Percentiles rank a stretch among this genome's conserved stretches.
These are phyloP conservation scores for Anser brachyrhynchus DNA, from an alignment of 2,113 vertebrate species.

Conservation along the genomic window DNA sequence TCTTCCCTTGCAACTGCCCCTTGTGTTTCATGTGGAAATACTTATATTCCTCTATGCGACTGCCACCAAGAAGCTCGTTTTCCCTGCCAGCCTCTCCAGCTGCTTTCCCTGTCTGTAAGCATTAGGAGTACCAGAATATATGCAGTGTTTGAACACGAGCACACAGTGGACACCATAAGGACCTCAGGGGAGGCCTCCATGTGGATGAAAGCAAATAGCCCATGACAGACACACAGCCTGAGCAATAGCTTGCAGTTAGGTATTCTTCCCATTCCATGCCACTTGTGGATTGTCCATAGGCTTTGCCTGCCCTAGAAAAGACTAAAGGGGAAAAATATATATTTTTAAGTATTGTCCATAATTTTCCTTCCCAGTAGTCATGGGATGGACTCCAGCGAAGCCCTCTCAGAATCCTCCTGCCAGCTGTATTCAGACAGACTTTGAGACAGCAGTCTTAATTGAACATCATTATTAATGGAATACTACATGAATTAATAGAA, in stretches of 20 bases:
- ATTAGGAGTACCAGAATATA: background rate
- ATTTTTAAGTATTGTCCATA: background rate
- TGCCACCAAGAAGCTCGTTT: background rate
- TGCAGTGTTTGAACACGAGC: background rate
- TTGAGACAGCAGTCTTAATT: conserved; percentile 28
- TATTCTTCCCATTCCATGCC: background rate
- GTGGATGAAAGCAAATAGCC: background rate
- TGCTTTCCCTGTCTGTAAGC: conserved; percentile 29
- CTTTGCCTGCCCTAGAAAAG: background rate
- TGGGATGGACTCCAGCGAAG: background rate
- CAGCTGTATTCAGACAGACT: conserved; percentile 8
- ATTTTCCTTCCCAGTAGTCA: background rate
- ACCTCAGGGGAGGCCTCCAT: background rate
- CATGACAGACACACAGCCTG: background rate
- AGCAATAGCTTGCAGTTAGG: background rate
- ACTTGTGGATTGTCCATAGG: background rate
- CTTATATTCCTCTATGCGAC: background rate
- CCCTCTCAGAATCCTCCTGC: background rate
- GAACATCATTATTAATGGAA: conserved; percentile 48
- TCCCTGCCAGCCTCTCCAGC: conserved; percentile 23
- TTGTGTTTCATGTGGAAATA: background rate
- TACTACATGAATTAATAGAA: conserved; percentile 44
- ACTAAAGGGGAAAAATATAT: background rate
- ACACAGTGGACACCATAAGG: background rate
- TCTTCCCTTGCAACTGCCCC: background rate